Base-by-base conservation (phyloP, 1,140 invertebrate genomes). In the Lepidotrigona ventralis region DNA sequence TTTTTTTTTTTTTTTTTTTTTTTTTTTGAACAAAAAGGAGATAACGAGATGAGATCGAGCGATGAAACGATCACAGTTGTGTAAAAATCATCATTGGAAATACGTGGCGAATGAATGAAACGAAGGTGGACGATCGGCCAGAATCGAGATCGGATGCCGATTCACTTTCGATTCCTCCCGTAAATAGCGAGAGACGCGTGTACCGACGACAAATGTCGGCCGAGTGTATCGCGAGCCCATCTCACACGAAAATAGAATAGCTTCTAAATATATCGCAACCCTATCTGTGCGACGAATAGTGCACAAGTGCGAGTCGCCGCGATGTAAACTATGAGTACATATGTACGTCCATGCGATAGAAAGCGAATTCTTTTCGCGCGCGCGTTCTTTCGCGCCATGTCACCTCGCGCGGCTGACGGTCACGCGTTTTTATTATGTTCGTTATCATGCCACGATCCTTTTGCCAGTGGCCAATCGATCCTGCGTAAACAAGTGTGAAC, bases 221-320 rank as follows among this genome's bases (percentile, higher is more conserved):
- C 76, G 26, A 33, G 51, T 39, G 33, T 71, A 71, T 53, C 68
- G 64, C 78, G n/a, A 71, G n/a, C 26, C 26, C 53, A 58, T 33
- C 53, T 56, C 68, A 69, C 77, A 29, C 77, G 51, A 33, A 56
- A 79, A 79, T 79, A 79, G 77, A 68, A 70, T 66, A 21, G 53
- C 15, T 60, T 79, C 77, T 79, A 79, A 79, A 79, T 46, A 56
- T 76, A 76, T 29, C 58, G 23, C 56, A 33, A 21, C 73, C 73
- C 73, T 76, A 76, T 76, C 73, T 39, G 39, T 46, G 14, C 56
- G 58, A 60, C 77, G 66, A 46, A 79, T 70, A 29, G 66, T 70
- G 53, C 33, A 56, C 46, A 23, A n/a, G 51, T 21, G 26, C 29
- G 21, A 5, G 14, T 73, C 39, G 23, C 21, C n/a, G 39, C 23